These are phyloP conservation scores for Leptonema lineaticorne DNA, from an alignment of 1,140 invertebrate species.

Conservation along the genomic window DNA sequence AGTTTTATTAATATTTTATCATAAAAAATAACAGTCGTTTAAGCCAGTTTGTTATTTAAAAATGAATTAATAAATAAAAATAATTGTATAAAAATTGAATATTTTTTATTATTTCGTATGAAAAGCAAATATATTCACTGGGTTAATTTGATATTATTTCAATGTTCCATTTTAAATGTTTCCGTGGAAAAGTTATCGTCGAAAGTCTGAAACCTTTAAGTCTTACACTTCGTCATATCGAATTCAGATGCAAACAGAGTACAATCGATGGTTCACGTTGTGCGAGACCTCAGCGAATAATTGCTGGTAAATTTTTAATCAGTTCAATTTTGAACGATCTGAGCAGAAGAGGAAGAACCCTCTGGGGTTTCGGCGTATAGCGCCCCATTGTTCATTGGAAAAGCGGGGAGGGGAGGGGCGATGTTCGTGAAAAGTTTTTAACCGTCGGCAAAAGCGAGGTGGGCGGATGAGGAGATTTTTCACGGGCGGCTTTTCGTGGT, in stretches of 20 bases:
- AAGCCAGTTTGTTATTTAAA: too few relatives aligned
- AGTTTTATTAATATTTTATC: too few relatives aligned
- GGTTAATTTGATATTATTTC: too few relatives aligned
- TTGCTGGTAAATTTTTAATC: conserved; percentile 32
- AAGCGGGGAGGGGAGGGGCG: background rate
- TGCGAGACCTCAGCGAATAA: conserved; percentile 11
- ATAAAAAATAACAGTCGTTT: too few relatives aligned
- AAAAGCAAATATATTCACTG: too few relatives aligned
- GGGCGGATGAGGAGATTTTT: background rate
- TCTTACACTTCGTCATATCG: too few relatives aligned
- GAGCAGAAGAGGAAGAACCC: background rate
- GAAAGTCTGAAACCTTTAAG: too few relatives aligned
- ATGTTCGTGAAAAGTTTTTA: conserved; percentile 23
- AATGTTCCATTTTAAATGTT: too few relatives aligned
- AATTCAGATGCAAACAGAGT: conserved; percentile 3
- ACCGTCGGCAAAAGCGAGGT: background rate
- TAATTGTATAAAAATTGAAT: too few relatives aligned
- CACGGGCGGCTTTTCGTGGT: background rate
- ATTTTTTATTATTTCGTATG: too few relatives aligned
- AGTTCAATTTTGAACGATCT: conserved; percentile 30
- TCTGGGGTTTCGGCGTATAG: background rate
- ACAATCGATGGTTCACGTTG: conserved; percentile 15
- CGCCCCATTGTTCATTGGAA: background rate
- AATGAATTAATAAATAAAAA: too few relatives aligned
- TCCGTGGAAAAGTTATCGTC: too few relatives aligned